phyloP scores from a whole-genome alignment of 2,888 invertebrate species.

The Plagodis dolabraria region DNA sequence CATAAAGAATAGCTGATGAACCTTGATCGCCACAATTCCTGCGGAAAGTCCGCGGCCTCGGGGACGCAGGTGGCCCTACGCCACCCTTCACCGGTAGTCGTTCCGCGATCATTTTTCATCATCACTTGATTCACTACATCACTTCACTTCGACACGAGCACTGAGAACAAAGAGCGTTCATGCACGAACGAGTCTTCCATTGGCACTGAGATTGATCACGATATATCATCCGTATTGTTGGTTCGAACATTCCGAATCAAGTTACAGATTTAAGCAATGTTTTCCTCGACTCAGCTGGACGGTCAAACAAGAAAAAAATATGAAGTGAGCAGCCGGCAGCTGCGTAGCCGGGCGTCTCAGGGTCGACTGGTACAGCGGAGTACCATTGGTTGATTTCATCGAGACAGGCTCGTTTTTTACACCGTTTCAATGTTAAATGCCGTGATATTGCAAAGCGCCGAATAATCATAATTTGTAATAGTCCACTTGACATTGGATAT shows the following conservation, averaged over 20 bases:
- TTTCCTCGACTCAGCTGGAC: constrained; percentile 49
- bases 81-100: constrained; percentile 74
- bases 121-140: constrained; percentile 64
- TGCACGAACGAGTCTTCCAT: constrained; percentile 35
- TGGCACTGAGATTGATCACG: constrained; percentile 32
- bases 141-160: constrained; percentile 45
- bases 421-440: constrained; percentile 63
- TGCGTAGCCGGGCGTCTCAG: constrained; percentile 68
- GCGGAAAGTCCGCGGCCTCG: constrained; percentile 80
- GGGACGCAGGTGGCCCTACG: constrained; percentile 67
- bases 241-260: constrained; percentile 41
- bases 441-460: constrained; percentile 54
- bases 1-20: constrained; percentile 57
- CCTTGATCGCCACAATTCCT: constrained; percentile 86
- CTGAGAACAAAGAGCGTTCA: constrained; percentile 39
- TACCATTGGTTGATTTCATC: constrained; percentile 59
- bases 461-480: constrained; percentile 51
- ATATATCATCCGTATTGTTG: constrained; percentile 41
- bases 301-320: constrained; percentile 52
- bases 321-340: constrained; percentile 63
- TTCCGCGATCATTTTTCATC: constrained; percentile 80
- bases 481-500: constrained; percentile 54
- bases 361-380: constrained; percentile 71
- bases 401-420: constrained; percentile 66
- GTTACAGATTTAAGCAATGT: constrained; percentile 38